phyloP scores from a whole-genome alignment of 2,113 vertebrate genomes.

The Syngnathus scovelli region DNA sequence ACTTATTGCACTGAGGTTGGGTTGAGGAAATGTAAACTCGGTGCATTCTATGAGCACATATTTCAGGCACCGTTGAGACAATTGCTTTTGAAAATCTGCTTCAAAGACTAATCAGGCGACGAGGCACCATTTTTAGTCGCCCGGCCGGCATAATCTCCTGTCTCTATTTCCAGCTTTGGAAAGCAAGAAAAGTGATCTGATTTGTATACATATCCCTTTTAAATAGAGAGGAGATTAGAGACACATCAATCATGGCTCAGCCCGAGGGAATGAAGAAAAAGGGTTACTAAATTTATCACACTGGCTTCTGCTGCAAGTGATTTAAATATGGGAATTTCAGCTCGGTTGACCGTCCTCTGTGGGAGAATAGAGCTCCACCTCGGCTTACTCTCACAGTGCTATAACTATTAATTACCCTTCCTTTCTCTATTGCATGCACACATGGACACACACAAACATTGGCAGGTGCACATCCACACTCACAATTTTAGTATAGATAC shows the following conservation, averaged over 20 bases:
- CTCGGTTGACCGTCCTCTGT: conserved; percentile 55
- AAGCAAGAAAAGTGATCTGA: conserved; percentile 61
- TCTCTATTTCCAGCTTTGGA: conserved; percentile 48
- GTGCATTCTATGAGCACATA: conserved; percentile 13
- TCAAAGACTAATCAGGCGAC: conserved; percentile 43
- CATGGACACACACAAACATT: background rate
- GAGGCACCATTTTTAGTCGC: conserved; percentile 35
- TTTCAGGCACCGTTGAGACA: conserved; percentile 13
- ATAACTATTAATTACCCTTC: conserved; percentile 50
- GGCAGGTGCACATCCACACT: too few species aligned
- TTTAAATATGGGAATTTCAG: conserved; percentile 64
- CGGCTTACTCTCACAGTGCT: conserved; percentile 43
- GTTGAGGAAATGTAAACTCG: conserved; percentile 30
- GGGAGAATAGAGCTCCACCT: conserved; percentile 49
- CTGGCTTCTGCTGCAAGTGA: conserved; percentile 57
- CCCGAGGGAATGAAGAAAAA: conserved; percentile 62
- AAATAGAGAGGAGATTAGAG: conserved; percentile 69
- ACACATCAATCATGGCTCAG: conserved; percentile 64
- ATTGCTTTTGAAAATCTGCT: conserved; percentile 23
- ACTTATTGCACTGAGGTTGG: conserved; percentile 24
- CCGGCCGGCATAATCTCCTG: conserved; percentile 28
- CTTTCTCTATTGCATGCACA: conserved; percentile 1
- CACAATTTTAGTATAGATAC: background rate
- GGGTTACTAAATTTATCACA: conserved; percentile 75
- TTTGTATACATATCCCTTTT: conserved; percentile 66